Evolutionary conservation across 2,797 vertebrate genomes (phyloP).

Genomic region (Echeneis naucrates): DNA sequence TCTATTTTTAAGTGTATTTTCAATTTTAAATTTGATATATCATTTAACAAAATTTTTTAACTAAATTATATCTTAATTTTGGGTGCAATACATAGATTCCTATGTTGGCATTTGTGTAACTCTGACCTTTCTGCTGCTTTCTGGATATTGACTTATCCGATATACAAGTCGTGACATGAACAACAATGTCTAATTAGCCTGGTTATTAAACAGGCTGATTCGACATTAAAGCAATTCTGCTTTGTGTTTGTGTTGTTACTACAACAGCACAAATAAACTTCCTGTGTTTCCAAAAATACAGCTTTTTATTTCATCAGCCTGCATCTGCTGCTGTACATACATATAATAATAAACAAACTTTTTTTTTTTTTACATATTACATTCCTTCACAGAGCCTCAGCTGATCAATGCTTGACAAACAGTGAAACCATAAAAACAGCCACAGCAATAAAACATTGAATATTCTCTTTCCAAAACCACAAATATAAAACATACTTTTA

Average conservation of each 20-base stretch:
- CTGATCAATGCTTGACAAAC: constrained; percentile 2
- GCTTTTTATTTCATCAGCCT: constrained; percentile 48
- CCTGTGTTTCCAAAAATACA: constrained; percentile 67
- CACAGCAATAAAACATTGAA: constrained; percentile 60
- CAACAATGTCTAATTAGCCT: background rate
- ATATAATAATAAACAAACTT: constrained; percentile 33
- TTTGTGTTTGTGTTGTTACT: background rate
- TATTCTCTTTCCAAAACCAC: constrained; percentile 44
- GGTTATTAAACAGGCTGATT: background rate
- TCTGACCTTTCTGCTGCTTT: background rate
- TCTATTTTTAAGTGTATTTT: background rate
- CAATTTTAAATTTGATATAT: background rate
- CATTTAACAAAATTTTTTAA: background rate
- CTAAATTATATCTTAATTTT: background rate
- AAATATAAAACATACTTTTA: constrained; percentile 61
- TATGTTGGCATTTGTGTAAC: background rate
- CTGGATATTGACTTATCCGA: no score
- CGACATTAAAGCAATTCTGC: background rate
- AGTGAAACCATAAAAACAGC: constrained; percentile 53
- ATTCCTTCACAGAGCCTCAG: constrained; percentile 54
- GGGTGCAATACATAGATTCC: background rate
- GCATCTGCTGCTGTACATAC: constrained; percentile 41
- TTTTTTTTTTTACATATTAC: constrained; percentile 59
- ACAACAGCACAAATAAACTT: constrained; percentile 6
- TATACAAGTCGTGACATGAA: background rate